Evolutionary conservation across 1,140 invertebrate genomes (phyloP), one percentile per base, ranked within the genome.

Genomic region (Steinernema feltiae): DNA sequence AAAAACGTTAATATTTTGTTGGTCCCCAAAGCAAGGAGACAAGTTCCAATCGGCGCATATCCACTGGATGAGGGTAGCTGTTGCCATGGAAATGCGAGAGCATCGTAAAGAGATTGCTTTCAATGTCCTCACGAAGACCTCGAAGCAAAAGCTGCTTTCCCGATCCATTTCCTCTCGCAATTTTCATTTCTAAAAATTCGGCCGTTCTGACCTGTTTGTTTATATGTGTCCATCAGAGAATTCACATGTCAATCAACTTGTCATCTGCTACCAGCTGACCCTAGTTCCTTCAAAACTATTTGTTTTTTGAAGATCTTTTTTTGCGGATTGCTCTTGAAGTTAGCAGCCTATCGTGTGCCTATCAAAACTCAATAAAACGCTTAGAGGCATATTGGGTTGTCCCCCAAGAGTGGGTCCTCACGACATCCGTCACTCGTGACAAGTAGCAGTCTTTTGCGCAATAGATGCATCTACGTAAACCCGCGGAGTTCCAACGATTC

Each of bases 261-360:
- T 63, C 53, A 63, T 63, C 53, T 63, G 7, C 24, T 63, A 63
- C 24, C 53, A 63, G 53, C 53, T 63, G 53, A 63, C 53, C 53
- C 53, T 63, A 27, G 15, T 3, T 63, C 53, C 24, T 27, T 3
- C 12, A 21, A 27, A 63, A 63, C n/a, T n/a, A n/a, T n/a, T n/a
- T n/a, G n/a, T n/a, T n/a, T n/a, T n/a, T n/a, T n/a, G n/a, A n/a
- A n/a, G n/a, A n/a, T n/a, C n/a, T n/a, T n/a, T n/a, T n/a, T n/a
- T n/a, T n/a, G n/a, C n/a, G n/a, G n/a, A n/a, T n/a, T n/a, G n/a
- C n/a, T n/a, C n/a, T n/a, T n/a, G n/a, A n/a, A n/a, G n/a, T n/a
- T n/a, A n/a, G n/a, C n/a, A n/a, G n/a, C n/a, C n/a, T n/a, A n/a
- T n/a, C n/a, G n/a, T n/a, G n/a, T n/a, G n/a, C n/a, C n/a, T n/a